A percentile compares a stretch with the other conserved stretches of the same genome.
Evolutionary conservation across 2,888 invertebrate species (phyloP).

Genomic region (Sericinus montela): DNA sequence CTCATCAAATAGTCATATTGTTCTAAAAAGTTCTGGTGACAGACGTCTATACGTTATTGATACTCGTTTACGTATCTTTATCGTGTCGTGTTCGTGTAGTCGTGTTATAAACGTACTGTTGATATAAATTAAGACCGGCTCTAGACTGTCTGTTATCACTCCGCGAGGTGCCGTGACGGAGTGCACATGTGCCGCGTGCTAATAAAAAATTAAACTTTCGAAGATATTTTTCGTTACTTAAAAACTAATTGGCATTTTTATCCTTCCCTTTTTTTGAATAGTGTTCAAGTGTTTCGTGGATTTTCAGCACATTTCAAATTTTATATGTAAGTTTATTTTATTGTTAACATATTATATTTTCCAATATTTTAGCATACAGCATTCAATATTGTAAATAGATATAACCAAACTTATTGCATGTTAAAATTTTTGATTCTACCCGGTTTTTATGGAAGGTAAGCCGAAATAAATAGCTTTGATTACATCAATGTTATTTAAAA

Average conservation of each 20-base stretch:
- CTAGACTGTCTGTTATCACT: conserved; percentile 42
- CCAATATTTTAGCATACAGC: too few species aligned
- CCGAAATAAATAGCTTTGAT: too few species aligned
- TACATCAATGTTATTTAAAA: too few species aligned
- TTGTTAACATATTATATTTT: too few species aligned
- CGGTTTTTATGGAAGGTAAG: too few species aligned
- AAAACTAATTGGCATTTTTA: neutral
- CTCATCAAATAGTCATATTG: too few species aligned
- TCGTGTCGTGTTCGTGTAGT: conserved; percentile 10
- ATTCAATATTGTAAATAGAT: too few species aligned
- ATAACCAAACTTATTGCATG: too few species aligned
- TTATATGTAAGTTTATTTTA: conserved; percentile 5
- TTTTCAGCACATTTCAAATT: neutral
- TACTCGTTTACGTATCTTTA: neutral
- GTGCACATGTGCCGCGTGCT: conserved; percentile 37
- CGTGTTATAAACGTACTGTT: neutral
- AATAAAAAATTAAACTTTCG: neutral
- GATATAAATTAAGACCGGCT: conserved; percentile 25
- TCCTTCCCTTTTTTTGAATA: neutral
- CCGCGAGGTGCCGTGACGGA: conserved; percentile 38
- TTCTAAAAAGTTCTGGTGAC: too few species aligned
- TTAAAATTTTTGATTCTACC: too few species aligned
- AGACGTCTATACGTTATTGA: too few species aligned
- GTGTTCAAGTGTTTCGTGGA: conserved; percentile 2
- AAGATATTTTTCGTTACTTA: neutral